phyloP scores from a whole-genome alignment of 2,888 invertebrate species.

The Parapristionchus giblindavisi region DNA sequence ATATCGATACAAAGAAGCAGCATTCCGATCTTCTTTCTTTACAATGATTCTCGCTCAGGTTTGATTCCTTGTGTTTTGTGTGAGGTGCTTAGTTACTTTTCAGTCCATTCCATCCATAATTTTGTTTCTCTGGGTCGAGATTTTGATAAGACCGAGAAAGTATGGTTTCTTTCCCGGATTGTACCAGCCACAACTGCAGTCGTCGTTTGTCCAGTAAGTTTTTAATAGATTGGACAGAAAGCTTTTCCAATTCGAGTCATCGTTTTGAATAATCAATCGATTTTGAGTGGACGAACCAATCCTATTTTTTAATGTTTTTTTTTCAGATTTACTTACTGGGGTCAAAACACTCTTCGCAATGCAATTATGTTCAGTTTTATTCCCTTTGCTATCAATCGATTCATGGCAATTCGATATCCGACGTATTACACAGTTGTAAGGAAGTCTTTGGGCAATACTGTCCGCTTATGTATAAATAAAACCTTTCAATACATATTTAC shows the following conservation, averaged over 20 bases:
- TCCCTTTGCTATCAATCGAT: constrained; percentile 18
- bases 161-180: constrained; percentile 11
- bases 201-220: constrained; percentile 9
- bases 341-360: constrained; percentile 19
- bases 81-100: not conserved
- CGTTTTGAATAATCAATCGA: too few relatives aligned
- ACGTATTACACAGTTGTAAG: not conserved
- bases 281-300: too few relatives aligned
- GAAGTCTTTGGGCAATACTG: too few relatives aligned
- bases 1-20: not conserved
- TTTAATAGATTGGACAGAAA: too few relatives aligned
- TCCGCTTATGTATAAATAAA: too few relatives aligned
- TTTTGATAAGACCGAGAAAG: constrained; percentile 7
- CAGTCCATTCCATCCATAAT: constrained; percentile 5
- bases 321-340: constrained; percentile 4
- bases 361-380: constrained; percentile 3
- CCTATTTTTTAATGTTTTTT: too few relatives aligned
- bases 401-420: constrained; percentile 3
- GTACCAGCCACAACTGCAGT: not conserved
- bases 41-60: constrained; percentile 22
- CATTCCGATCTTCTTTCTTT: constrained; percentile 13
- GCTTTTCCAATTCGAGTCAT: too few relatives aligned
- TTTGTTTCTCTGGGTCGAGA: constrained; percentile 17
- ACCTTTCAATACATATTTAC: too few relatives aligned
- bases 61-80: not conserved